Conservation (phyloP, 2,113 vertebrate genomes). For the Barbus barbus region DNA sequence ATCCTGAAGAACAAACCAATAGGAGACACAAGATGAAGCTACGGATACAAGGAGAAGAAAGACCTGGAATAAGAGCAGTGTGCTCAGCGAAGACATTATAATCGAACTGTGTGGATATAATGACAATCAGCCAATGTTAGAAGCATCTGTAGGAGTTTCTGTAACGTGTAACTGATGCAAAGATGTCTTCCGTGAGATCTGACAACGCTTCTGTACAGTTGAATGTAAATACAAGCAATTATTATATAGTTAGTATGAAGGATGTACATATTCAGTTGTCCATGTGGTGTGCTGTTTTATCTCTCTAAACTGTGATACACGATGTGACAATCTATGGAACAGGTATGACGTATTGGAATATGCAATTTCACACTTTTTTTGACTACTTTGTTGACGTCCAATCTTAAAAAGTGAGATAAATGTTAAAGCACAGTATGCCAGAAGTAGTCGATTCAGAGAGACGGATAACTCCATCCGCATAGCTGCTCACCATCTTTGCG, state of each 20-base stretch:
- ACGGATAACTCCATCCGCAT: neutral
- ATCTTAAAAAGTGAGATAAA: neutral
- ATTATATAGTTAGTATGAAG: slow-evolving; percentile 41
- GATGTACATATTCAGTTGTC: slow-evolving; percentile 54
- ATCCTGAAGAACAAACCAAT: slow-evolving; percentile 51
- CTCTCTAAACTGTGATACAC: slow-evolving; percentile 70
- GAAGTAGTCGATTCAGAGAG: slow-evolving; percentile 1
- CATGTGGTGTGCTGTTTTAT: slow-evolving; percentile 43
- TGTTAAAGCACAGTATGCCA: neutral
- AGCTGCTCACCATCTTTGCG: neutral
- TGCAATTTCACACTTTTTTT: slow-evolving; percentile 60
- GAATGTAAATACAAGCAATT: slow-evolving; percentile 58
- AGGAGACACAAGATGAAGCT: neutral
- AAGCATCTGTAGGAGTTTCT: slow-evolving; percentile 36
- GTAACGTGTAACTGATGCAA: neutral
- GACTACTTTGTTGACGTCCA: neutral
- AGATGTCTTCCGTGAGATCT: slow-evolving; percentile 73
- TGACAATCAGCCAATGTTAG: slow-evolving; percentile 73
- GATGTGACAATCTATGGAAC: slow-evolving; percentile 74
- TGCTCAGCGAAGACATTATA: slow-evolving; percentile 29
- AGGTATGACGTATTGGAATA: slow-evolving; percentile 62
- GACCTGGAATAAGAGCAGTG: neutral
- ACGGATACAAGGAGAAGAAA: slow-evolving; percentile 22
- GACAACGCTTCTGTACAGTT: slow-evolving; percentile 58
- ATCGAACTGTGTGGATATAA: slow-evolving; percentile 51